These are phyloP conservation scores for Rhineura floridana DNA, from an alignment of 2,113 vertebrate species.

Conservation along the genomic window DNA sequence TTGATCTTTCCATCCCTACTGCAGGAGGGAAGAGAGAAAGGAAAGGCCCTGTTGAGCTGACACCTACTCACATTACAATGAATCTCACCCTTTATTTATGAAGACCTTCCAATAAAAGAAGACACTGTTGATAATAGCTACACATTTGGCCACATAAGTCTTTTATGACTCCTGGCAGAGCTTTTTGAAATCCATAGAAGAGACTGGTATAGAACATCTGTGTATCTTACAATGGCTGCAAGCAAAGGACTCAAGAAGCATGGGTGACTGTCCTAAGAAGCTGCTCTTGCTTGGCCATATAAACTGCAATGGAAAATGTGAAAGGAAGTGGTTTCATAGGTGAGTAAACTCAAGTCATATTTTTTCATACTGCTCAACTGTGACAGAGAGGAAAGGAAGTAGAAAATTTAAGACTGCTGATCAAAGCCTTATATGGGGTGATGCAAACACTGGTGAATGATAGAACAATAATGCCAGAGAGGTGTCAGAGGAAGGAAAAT, in stretches of 20 bases:
- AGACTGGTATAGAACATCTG: not conserved
- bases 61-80: no score
- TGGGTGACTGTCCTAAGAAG: not conserved
- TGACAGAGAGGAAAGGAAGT: constrained; percentile 66
- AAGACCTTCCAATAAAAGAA: no score
- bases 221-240: not conserved
- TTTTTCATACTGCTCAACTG: constrained; percentile 67
- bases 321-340: not conserved
- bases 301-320: not conserved
- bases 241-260: not conserved
- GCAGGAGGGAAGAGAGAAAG: no score
- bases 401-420: constrained; percentile 69
- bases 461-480: constrained; percentile 73
- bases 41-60: no score
- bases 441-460: constrained; percentile 74
- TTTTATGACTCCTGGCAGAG: not conserved
- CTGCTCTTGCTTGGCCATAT: not conserved
- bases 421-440: constrained; percentile 69
- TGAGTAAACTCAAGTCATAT: not conserved
- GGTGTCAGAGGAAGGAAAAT: constrained; percentile 65
- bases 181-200: not conserved
- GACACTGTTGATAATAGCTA: no score
- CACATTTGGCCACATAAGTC: not conserved
- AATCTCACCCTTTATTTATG: no score
- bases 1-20: no score